Evolutionary conservation across 2,113 vertebrate species (phyloP), one percentile per base, ranked within the genome.

Genomic region (Saguinus imperator): DNA sequence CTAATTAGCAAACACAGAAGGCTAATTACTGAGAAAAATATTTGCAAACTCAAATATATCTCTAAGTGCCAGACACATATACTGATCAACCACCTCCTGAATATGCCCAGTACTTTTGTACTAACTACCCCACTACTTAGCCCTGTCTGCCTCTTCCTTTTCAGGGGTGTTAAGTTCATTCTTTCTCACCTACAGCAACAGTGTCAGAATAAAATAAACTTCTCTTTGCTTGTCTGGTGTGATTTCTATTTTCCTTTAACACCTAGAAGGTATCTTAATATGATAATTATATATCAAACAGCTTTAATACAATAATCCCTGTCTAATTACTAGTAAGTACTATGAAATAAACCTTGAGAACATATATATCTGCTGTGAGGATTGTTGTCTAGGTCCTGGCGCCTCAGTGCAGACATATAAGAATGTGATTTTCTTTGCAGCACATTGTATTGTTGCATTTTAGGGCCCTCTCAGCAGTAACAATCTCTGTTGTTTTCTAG

Each of bases 401-500:
- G 1, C 27, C 86, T 72, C 52, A 43, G 35, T 6, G 13, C n/a
- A 96, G 72, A 95, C 17, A 61, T 70, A 9, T 25, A 88, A 87
- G 77, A 96, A 76, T 48, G n/a, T 52, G 5, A 87, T 7, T 79
- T 50, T 57, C 88, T 92, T 64, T 79, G 21, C 27, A 50, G 8
- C 29, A 52, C 81, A 52, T 89, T 86, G 55, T 81, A 57, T 96
- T 95, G 92, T 45, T 90, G 80, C 43, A 95, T 96, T 98, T 97
- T 94, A 96, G 52, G 91, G 73, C 37, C 1, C 1, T 90, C 91
- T 96, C 92, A 90, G 87, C 75, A 94, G 40, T 96, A 97, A 92
- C 91, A 97, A 97, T 93, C 91, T 96, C 94, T 91, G 96, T 96
- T 98, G 73, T 96, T 98, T 98, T 95, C 94, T 66, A 45, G 85